Conservation (phyloP, 2,113 vertebrate genomes). For the Syrmaticus mikado region DNA sequence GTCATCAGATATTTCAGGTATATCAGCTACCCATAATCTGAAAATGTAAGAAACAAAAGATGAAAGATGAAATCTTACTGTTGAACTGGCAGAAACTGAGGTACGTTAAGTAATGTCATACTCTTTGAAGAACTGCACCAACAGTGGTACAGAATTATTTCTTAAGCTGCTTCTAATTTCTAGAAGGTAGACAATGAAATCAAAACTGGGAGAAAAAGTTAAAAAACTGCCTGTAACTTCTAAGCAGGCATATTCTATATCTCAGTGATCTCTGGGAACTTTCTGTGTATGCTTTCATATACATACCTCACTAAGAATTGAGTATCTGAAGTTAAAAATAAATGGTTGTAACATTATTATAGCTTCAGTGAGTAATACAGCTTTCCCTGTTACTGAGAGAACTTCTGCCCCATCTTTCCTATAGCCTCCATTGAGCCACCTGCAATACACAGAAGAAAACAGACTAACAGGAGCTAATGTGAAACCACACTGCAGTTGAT, state of each 20-base stretch:
- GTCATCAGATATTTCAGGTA: constrained; percentile 1
- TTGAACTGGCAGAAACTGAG: not conserved
- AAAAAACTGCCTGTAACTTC: not conserved
- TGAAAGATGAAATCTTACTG: not conserved
- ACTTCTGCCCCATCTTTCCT: not conserved
- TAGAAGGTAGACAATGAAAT: not conserved
- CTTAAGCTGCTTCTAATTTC: not conserved
- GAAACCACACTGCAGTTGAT: not conserved
- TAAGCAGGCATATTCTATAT: not conserved
- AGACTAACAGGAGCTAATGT: not conserved
- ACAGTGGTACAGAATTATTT: not conserved
- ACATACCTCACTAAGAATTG: not conserved
- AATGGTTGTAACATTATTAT: not conserved
- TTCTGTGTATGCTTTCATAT: too few species aligned
- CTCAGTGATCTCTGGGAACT: not conserved
- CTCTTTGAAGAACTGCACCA: not conserved
- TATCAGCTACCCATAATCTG: not conserved
- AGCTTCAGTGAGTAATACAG: not conserved
- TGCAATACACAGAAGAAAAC: not conserved
- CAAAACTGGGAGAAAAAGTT: not conserved
- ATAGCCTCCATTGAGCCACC: not conserved
- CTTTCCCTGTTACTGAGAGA: not conserved
- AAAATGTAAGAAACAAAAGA: not conserved
- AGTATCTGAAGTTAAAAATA: not conserved
- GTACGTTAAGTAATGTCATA: not conserved